Conservation (phyloP, 2,888 invertebrate genomes). For the Shargacucullia verbasci region DNA sequence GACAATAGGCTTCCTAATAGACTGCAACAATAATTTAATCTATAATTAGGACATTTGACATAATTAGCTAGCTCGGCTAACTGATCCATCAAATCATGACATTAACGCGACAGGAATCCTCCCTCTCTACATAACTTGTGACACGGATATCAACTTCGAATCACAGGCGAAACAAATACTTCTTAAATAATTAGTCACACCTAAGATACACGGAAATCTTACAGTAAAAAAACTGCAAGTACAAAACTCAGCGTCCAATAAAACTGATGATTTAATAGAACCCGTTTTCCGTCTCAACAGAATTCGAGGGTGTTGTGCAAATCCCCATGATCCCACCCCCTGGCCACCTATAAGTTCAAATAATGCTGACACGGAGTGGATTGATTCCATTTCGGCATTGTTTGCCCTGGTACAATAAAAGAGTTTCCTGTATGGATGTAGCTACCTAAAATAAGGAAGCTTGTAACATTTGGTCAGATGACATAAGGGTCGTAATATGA, state of each 20-base stretch:
- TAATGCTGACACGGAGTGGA: conserved; percentile 44
- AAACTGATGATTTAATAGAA: conserved; percentile 43
- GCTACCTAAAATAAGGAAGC: conserved; percentile 21
- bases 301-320: conserved; percentile 33
- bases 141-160: too few relatives aligned
- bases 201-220: too few relatives aligned
- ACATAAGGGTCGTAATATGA: background rate
- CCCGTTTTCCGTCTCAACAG: conserved; percentile 29
- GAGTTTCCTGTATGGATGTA: conserved; percentile 17
- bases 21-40: too few relatives aligned
- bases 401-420: conserved; percentile 42
- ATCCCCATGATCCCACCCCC: conserved; percentile 22
- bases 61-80: too few relatives aligned
- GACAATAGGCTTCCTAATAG: too few relatives aligned
- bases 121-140: too few relatives aligned
- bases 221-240: background rate
- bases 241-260: conserved; percentile 28
- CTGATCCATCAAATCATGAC: too few relatives aligned
- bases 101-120: too few relatives aligned
- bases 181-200: too few relatives aligned
- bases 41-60: too few relatives aligned
- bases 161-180: too few relatives aligned
- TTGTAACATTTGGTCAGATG: conserved; percentile 21
- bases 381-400: conserved; percentile 48
- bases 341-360: conserved; percentile 43